Evolutionary conservation across 2,888 invertebrate genomes (phyloP), one percentile per base, ranked within the genome.

Genomic region (Papilio demoleus): DNA sequence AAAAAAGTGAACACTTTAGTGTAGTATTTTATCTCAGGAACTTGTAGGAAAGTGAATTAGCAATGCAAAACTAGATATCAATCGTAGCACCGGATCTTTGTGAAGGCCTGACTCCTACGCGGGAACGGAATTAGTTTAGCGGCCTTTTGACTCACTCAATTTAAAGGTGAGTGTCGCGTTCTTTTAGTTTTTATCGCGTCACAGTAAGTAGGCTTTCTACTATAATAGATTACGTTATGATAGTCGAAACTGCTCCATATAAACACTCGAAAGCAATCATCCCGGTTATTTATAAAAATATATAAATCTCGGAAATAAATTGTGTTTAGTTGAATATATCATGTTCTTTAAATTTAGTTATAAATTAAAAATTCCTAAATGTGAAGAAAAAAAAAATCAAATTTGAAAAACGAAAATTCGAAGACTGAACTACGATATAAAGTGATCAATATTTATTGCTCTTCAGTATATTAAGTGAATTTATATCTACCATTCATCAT

Each of bases 51-150:
- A 67, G 56, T 62, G 34, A 67, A 67, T 67, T 67, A 67, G 67
- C 67, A 67, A 67, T 67, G 67, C 67, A 67, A 67, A 65, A 67
- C 62, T 58, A 67, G 56, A 67, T 50, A 56, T 62, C 62, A 67
- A 63, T 62, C 67, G 45, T 56, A 45, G 56, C 67, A 63, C 67
- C 67, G 67, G 67, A 58, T 63, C 62, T 63, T 42, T 19, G 67
- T 56, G 34, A 42, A 56, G 62, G 56, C 56, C 31, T n/a, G 40
- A n/a, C 42, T 40, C 61, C 56, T 56, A 67, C 17, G 56, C 56
- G 56, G 56, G 24, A 31, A 40, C 58, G 24, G 45, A 67, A 31
- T 67, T 61, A 56, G 31, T 67, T 24, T 27, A 40, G 40, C 31
- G 40, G 27, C 19, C 34, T 38, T 67, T 62, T 40, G 42, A 42